Evolutionary conservation across 2,113 vertebrate genomes (phyloP).

Genomic region (Tympanuchus pallidicinctus): DNA sequence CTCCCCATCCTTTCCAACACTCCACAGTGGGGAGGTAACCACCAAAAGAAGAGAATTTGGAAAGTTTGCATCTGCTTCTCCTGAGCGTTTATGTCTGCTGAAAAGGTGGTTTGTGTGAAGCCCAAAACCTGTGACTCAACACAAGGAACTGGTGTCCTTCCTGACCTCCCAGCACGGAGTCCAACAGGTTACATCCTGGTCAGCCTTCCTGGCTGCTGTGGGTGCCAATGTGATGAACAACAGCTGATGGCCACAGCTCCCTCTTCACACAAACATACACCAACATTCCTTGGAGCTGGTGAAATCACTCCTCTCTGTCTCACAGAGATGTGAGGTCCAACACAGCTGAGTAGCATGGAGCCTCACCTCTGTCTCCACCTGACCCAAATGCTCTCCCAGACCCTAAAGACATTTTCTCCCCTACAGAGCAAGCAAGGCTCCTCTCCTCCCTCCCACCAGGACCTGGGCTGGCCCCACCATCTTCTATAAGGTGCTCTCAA

Average conservation of each 20-base stretch:
- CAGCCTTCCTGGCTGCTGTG: not conserved
- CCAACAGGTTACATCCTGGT: slow-evolving; percentile 1
- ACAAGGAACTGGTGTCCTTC: not conserved
- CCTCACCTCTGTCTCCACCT: not conserved
- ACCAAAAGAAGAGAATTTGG: slow-evolving; percentile 7
- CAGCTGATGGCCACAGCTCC: not conserved
- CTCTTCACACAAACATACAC: not conserved
- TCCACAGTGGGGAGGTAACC: not conserved
- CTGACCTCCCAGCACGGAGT: not conserved
- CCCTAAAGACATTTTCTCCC: not conserved
- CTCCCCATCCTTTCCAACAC: slow-evolving; percentile 25
- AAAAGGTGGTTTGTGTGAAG: not conserved
- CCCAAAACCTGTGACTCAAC: not conserved
- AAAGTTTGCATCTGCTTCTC: slow-evolving; percentile 14
- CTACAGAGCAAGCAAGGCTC: not conserved
- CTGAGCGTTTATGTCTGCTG: not conserved
- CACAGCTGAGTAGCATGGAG: not conserved
- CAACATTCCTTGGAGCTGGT: not conserved
- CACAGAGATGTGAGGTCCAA: not conserved
- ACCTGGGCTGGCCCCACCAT: not conserved
- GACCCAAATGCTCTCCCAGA: not conserved
- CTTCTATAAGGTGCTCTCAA: rapidly evolving
- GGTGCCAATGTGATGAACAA: not conserved
- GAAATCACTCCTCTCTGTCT: not conserved
- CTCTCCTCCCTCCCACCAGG: not conserved